phyloP scores from a whole-genome alignment of 2,113 vertebrate genomes.

The Trachemys scripta region DNA sequence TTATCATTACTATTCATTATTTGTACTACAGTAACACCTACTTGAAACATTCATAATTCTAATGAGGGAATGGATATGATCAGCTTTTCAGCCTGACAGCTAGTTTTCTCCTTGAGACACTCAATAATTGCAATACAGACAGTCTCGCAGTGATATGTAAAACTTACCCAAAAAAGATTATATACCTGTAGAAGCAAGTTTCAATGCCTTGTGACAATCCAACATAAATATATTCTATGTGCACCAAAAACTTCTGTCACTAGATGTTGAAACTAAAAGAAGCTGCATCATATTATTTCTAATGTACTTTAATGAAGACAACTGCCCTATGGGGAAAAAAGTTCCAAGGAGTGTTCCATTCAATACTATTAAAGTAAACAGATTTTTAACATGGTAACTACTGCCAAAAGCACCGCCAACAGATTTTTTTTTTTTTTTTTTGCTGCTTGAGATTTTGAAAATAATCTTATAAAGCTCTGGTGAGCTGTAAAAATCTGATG shows the following conservation, averaged over 20 bases:
- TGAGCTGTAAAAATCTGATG: slow-evolving; percentile 49
- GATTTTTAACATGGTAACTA: neutral
- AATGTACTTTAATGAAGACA: slow-evolving; percentile 33
- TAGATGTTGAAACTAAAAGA: slow-evolving; percentile 20
- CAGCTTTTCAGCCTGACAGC: neutral
- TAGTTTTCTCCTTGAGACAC: neutral
- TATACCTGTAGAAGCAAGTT: slow-evolving; percentile 14
- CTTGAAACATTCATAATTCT: neutral
- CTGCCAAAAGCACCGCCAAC: neutral
- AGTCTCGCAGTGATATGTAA: neutral
- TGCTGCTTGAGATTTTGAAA: no score
- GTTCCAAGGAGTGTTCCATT: neutral
- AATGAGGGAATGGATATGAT: neutral
- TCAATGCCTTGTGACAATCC: neutral
- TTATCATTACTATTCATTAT: neutral
- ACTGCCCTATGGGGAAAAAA: neutral
- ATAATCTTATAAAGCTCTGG: slow-evolving; percentile 9
- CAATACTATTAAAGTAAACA: neutral
- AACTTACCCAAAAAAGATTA: neutral
- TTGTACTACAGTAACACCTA: neutral
- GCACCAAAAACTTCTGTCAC: neutral
- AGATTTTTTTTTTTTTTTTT: neutral
- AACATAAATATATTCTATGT: neutral
- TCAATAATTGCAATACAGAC: neutral
- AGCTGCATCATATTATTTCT: slow-evolving; percentile 4